phyloP scores from a whole-genome alignment of 2,888 invertebrate species.

The Pegoplata infirma region DNA sequence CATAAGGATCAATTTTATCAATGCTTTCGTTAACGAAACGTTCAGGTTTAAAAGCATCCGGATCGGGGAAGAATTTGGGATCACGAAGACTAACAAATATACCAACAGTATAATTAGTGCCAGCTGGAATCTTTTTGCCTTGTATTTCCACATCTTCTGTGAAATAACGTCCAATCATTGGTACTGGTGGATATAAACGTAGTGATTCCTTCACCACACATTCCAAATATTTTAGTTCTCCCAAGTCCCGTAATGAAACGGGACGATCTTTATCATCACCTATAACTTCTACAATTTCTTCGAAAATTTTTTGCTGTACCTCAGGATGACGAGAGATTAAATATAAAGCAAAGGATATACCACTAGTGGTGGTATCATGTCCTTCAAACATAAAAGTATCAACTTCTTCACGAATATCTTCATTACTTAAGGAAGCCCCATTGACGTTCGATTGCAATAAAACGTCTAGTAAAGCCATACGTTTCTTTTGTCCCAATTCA shows the following conservation, averaged over 20 bases:
- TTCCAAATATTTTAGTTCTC: conserved; percentile 79
- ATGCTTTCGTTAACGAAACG: conserved; percentile 78
- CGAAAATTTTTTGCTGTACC: conserved; percentile 69
- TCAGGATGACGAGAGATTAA: conserved; percentile 71
- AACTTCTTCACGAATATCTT: conserved; percentile 83
- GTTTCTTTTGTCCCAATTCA: conserved; percentile 80
- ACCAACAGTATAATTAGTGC: conserved; percentile 69
- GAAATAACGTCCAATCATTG: conserved; percentile 80
- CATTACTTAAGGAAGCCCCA: conserved; percentile 80
- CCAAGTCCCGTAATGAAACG: conserved; percentile 67
- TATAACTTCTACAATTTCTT: conserved; percentile 70
- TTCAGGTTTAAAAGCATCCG: conserved; percentile 73
- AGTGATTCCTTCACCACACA: conserved; percentile 84
- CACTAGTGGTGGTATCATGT: conserved; percentile 74
- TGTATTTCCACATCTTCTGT: conserved; percentile 80
- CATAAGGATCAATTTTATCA: conserved; percentile 75
- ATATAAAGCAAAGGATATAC: conserved; percentile 71
- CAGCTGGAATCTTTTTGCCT: conserved; percentile 74
- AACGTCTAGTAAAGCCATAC: conserved; percentile 84
- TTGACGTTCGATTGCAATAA: conserved; percentile 81
- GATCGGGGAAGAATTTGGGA: conserved; percentile 71
- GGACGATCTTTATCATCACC: conserved; percentile 67
- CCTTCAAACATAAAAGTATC: conserved; percentile 83
- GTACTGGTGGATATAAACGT: conserved; percentile 83
- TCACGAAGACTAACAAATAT: conserved; percentile 72